A percentile compares a stretch with the other conserved stretches of the same genome.
Conservation (phyloP, 2,113 vertebrate species). For the Thalassoma bifasciatum region DNA sequence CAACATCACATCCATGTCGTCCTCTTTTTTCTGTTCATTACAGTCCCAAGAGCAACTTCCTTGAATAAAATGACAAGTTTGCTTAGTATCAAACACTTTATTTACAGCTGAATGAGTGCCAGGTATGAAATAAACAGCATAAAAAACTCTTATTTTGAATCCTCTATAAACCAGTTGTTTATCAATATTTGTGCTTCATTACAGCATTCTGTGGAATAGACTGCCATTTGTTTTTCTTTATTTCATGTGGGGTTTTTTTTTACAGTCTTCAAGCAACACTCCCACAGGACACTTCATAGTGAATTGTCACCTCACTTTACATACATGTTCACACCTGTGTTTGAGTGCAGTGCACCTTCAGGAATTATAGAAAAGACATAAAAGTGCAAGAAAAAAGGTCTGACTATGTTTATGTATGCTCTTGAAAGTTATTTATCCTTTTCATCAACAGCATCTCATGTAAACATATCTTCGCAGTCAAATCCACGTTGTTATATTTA, state of each 20-base stretch:
- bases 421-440: not conserved
- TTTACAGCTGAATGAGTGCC: conserved; percentile 33
- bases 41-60: not conserved
- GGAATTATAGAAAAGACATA: not conserved
- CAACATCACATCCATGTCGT: not conserved
- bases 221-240: not conserved
- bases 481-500: conserved; percentile 4
- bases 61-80: conserved; percentile 52
- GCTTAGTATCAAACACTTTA: conserved; percentile 63
- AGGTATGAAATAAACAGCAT: conserved; percentile 21
- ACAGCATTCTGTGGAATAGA: not conserved
- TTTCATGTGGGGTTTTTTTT: not conserved
- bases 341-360: conserved; percentile 35
- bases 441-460: conserved; percentile 2
- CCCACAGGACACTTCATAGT: conserved; percentile 52
- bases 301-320: conserved; percentile 42
- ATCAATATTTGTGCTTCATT: not conserved
- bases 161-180: not conserved
- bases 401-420: not conserved
- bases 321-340: conserved; percentile 3
- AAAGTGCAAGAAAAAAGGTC: not conserved
- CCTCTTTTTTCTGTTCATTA: not conserved
- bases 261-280: conserved; percentile 17
- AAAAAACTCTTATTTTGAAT: not conserved
- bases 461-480: conserved; percentile 20